Evolutionary conservation across 23 tunicate species (phyloP).

Genomic region (Ascidia mentula): DNA sequence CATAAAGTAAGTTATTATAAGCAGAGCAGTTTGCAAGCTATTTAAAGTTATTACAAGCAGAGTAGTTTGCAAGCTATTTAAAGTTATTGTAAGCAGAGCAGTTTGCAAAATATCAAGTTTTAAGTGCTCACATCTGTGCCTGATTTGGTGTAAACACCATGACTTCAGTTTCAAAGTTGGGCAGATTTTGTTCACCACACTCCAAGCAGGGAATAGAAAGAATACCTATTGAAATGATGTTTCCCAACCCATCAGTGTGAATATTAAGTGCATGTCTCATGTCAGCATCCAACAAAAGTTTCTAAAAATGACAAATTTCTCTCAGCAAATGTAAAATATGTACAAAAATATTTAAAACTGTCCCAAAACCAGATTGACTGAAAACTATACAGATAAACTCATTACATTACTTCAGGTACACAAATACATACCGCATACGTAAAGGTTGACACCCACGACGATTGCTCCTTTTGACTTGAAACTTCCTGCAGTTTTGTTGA

Average conservation of each 20-base stretch:
- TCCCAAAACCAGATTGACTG: too few relatives aligned
- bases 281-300: slow-evolving; percentile 22
- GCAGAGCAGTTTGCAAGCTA: too few relatives aligned
- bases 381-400: too few relatives aligned
- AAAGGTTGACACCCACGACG: not conserved
- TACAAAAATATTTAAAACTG: too few relatives aligned
- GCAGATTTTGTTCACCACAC: not conserved
- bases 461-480: not conserved
- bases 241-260: slow-evolving; percentile 60
- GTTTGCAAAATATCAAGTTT: not conserved
- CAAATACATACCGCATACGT: not conserved
- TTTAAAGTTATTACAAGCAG: too few relatives aligned
- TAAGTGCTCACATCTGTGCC: slow-evolving; percentile 37
- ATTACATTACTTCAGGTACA: not conserved
- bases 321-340: too few relatives aligned
- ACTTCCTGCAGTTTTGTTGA: not conserved
- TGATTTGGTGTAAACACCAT: slow-evolving; percentile 14
- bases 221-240: slow-evolving; percentile 40
- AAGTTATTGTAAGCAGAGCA: not conserved
- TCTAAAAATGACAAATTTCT: slow-evolving; percentile 42
- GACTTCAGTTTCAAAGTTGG: slow-evolving; percentile 39
- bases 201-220: slow-evolving; percentile 1
- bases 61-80: too few relatives aligned
- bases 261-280: slow-evolving; percentile 25
- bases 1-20: too few relatives aligned